These are phyloP conservation scores for Platalea minor DNA, from an alignment of 2,797 vertebrate genomes.

Conservation along the genomic window DNA sequence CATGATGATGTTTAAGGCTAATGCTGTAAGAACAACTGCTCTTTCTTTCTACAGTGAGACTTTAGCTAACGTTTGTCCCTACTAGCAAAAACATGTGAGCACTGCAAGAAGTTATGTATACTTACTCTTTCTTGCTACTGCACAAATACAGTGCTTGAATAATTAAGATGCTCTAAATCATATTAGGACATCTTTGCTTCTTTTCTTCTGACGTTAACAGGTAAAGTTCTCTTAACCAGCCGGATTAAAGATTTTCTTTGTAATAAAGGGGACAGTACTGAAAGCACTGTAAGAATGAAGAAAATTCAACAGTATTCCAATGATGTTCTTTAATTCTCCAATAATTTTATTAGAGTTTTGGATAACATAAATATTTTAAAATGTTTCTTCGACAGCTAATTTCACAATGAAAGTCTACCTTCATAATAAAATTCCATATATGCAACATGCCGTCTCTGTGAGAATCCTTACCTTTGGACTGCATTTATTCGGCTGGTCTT, in stretches of 20 bases:
- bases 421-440: neutral
- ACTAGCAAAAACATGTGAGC: neutral
- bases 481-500: slow-evolving; percentile 29
- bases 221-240: neutral
- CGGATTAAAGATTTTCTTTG: neutral
- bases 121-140: neutral
- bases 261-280: neutral
- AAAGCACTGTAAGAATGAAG: neutral
- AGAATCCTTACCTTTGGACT: slow-evolving; percentile 65
- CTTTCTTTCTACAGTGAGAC: neutral
- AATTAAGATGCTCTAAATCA: neutral
- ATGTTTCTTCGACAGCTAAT: neutral
- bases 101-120: neutral
- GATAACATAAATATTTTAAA: neutral
- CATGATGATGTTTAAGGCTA: neutral
- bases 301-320: neutral
- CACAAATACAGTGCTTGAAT: neutral
- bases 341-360: neutral
- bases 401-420: neutral
- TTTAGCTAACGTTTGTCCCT: neutral
- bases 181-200: neutral
- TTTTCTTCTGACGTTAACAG: neutral
- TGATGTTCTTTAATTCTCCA: neutral
- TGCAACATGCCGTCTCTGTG: neutral
- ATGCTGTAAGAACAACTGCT: neutral